Evolutionary conservation across 2,797 vertebrate species (phyloP), one percentile per base, ranked within the genome.

Genomic region (Spheniscus humboldti): DNA sequence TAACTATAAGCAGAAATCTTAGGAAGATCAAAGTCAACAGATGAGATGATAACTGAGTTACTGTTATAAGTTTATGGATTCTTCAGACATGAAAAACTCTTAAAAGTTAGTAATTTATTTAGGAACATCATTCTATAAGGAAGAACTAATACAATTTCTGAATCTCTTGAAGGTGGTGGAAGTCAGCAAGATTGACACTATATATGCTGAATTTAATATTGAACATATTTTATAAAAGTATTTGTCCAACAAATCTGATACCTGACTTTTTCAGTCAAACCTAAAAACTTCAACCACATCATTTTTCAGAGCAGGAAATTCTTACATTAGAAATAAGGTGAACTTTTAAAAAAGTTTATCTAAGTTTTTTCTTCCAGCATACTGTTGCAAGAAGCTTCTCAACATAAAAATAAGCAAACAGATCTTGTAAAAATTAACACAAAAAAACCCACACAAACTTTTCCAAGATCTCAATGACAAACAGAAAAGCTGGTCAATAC

Each of bases 21-120:
- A 43, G 9, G 60, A 6, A 75, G 43, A 89, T 39, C 22, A 14
- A 81, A 77, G 35, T 18, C 53, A 82, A 3, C 53, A 86, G 53
- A 11, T 18, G 16, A 76, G 24, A 14, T 52, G 75, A 3, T 52
- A 86, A 57, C 16, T 18, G 16, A 72, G 28, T 39, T 81, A 68
- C 25, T 35, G 7, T 6, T 47, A 0, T 5, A 85, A 59, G 5
- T 63, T 83, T 33, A 76, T 0, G 0, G 28, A 83, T 62, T 55
- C 20, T 80, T 86, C 24, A 83, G 18, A 39, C 9, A 48, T 1
- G 2, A 86, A 71, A 90, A 52, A 18, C 11, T 39, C 31, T 37
- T 66, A 24, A 7, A 71, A 60, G 35, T 28, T 7, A n/a, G 5
- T 19, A 14, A 55, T 83, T 62, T 60, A 76, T 66, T 81, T 62